Evolutionary conservation across 2,797 vertebrate species (phyloP).

Genomic region (Sebastolobus alascanus): DNA sequence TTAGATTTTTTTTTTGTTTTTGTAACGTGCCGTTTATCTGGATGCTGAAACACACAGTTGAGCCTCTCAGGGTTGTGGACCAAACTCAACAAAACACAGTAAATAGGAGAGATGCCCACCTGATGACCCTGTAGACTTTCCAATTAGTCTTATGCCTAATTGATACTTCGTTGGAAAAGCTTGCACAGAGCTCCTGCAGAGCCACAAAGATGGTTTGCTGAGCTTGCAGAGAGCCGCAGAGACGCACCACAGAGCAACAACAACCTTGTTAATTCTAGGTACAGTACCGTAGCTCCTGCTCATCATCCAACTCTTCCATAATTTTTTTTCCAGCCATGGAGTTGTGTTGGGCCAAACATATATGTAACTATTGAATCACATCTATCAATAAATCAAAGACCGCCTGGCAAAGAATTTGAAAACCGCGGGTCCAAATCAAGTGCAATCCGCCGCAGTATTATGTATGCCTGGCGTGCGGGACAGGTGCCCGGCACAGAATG

Average conservation of each 20-base stretch:
- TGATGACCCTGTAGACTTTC: background rate
- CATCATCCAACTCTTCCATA: background rate
- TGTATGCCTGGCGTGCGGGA: too few relatives aligned
- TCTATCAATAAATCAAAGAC: too few relatives aligned
- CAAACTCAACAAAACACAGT: background rate
- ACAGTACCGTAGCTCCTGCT: background rate
- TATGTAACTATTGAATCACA: too few relatives aligned
- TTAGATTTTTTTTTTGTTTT: background rate
- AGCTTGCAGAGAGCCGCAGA: background rate
- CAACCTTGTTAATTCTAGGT: background rate
- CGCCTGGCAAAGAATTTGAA: too few relatives aligned
- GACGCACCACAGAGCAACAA: background rate
- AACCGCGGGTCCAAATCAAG: too few relatives aligned
- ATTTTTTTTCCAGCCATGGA: background rate
- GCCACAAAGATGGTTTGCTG: background rate
- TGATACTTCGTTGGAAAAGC: background rate
- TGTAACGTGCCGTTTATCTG: background rate
- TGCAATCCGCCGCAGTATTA: too few relatives aligned
- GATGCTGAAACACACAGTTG: background rate
- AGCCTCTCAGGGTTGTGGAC: background rate
- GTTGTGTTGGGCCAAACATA: too few relatives aligned
- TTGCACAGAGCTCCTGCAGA: background rate
- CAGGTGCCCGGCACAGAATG: too few relatives aligned
- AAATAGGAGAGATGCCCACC: background rate
- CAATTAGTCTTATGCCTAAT: background rate